Base-by-base conservation (phyloP, 2,797 vertebrate genomes). In the Dryobates pubescens region DNA sequence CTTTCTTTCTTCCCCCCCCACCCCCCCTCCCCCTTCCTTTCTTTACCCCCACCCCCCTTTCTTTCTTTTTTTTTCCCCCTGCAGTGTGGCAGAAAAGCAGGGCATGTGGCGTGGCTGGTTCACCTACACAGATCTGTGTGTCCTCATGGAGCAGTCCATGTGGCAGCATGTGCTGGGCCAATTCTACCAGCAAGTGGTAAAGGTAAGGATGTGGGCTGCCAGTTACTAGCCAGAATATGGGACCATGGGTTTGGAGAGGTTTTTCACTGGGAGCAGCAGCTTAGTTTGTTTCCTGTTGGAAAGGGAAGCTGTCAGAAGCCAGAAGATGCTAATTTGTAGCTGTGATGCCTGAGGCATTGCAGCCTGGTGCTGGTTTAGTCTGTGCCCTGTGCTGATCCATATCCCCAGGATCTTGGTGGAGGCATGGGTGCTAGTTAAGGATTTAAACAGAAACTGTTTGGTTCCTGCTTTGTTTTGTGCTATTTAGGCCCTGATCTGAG, bases 61-160 rank as follows among this genome's bases (percentile, higher is more conserved):
- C 65, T 7, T 18, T 32, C 18, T 20, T 20, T 51, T 13, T 51
- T 51, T 23, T 68, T 49, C 43, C 4, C 17, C 72, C 34, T 51
- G 29, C 96, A 99, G 99, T 38, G 98, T 99, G 88, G 99, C 99
- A 3, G 97, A 98, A 96, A 98, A 98, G 67, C 98, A 99, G 97
- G 99, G 99, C 14, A 96, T 97, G 92, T 98, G 97, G 93, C 98
- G 99, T 3, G 99, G 99, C 95, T 99, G 99, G 99, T 99, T 99
- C 88, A 99, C 99, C 22, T 99, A 99, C 97, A 99, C 99, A 0
- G 99, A 99, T 96, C 96, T 99, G 34, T 99, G 98, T 61, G 99
- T 99, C 68, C 98, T 99, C 67, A 97, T 99, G 97, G 99, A 99
- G 94, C 99, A 99, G 87, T 97, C 98, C 0, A 56, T 96, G 11